Base-by-base conservation (phyloP, 2,888 invertebrate genomes). In the Nomada hirtipes region DNA sequence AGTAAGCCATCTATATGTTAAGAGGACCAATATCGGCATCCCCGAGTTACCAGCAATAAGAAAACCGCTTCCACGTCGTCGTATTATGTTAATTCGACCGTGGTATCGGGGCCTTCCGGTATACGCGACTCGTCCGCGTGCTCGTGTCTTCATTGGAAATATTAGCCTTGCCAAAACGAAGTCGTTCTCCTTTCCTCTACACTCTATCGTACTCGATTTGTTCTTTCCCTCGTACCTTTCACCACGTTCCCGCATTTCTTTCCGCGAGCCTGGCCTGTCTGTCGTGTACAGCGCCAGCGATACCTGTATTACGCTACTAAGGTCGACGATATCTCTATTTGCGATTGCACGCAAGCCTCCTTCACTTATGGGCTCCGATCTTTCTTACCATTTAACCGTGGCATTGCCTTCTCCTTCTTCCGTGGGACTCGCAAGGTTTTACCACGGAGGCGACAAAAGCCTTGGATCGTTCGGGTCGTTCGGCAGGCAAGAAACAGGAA, bases 401-500 rank as follows among this genome's bases (percentile, higher is more conserved):
- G 0, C 65, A 11, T 23, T 65, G 13, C 50, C 47, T 23, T 26
- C 57, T 76, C 82, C 23, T 26, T 36, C 11, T 55, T 15, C 52
- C 29, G 57, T 1, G 57, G 42, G n/a, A 20, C 60, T 55, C 36
- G 29, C 59, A 53, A 72, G 67, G 67, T 64, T 70, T 50, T 44
- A 70, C 71, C 71, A 69, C 75, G 44, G 23, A 70, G 53, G 75
- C 57, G 71, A 80, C 81, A 81, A 82, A 79, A 79, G 83, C 59
- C 70, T 50, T 57, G 65, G 70, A 64, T 73, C 74, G 77, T 74
- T 50, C 65, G 65, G 70, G 60, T 73, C 74, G 77, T 74, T 78
- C 70, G 78, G 63, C 81, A 75, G 50, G 64, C 84, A 84, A 84
- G 86, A 84, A 86, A 86, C 79, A 82, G 84, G 86, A 86, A 86